Conservation (phyloP, 2,113 vertebrate species). For the Channa argus region DNA sequence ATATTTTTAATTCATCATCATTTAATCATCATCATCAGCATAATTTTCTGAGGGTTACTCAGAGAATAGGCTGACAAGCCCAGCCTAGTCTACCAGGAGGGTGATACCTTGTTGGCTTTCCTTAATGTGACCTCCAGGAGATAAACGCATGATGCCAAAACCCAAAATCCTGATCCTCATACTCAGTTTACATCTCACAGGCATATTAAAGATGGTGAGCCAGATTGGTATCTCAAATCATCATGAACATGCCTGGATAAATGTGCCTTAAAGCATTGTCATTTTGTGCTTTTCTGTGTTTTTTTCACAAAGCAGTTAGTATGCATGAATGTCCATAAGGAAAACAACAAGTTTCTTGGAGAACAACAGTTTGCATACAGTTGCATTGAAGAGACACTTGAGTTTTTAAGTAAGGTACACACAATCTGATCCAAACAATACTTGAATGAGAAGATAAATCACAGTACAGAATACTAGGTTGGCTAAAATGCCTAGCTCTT, state of each 20-base stretch:
- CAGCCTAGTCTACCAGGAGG: background rate
- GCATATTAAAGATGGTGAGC: constrained; percentile 5
- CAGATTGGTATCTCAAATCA: constrained; percentile 6
- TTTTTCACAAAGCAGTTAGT: background rate
- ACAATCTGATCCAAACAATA: constrained; percentile 24
- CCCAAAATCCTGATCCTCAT: background rate
- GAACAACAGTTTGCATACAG: background rate
- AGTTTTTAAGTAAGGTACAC: constrained; percentile 10
- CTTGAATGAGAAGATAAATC: constrained; percentile 15
- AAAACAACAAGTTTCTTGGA: constrained; percentile 2
- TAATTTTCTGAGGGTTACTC: constrained; percentile 16
- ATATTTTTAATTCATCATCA: background rate
- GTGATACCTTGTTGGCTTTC: background rate
- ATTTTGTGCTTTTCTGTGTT: background rate
- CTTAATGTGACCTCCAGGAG: background rate
- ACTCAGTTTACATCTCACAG: constrained; percentile 3
- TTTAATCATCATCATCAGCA: constrained; percentile 1
- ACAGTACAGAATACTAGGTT: background rate
- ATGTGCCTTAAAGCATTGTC: background rate
- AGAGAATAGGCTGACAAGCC: background rate
- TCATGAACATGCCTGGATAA: constrained; percentile 14
- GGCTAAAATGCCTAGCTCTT: constrained; percentile 42
- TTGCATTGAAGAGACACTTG: constrained; percentile 7
- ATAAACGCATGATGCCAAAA: background rate
- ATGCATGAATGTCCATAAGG: background rate